Conservation (phyloP, 2,888 invertebrate genomes). For the Xestobium rufovillosum region DNA sequence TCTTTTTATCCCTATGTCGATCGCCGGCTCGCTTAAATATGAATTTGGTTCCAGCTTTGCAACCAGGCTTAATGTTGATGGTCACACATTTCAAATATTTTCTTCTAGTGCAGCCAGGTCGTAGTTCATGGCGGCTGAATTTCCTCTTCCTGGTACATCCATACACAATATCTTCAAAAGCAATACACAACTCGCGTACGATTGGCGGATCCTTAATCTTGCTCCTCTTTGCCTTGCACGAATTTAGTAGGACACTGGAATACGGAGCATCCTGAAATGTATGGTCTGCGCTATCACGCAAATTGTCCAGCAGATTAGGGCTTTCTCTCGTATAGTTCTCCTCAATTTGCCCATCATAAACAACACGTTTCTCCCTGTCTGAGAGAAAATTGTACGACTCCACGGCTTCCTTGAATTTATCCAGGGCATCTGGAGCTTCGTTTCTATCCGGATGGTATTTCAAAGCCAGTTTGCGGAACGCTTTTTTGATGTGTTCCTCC, state of each 20-base stretch:
- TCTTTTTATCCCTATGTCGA: conserved; percentile 85
- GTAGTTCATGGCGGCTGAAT: conserved; percentile 84
- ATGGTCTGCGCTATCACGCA: no score
- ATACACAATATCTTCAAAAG: conserved; percentile 85
- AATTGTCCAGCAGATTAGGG: no score
- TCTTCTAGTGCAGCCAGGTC: conserved; percentile 73
- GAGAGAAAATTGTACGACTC: conserved; percentile 97
- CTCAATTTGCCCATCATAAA: conserved; percentile 89
- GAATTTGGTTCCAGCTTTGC: conserved; percentile 97
- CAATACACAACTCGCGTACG: conserved; percentile 87
- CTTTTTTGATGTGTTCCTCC: conserved; percentile 97
- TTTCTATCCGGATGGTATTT: conserved; percentile 99
- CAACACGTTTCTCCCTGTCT: conserved; percentile 91
- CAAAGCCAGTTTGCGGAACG: conserved; percentile 90
- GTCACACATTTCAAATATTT: conserved; percentile 93
- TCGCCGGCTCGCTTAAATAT: conserved; percentile 97
- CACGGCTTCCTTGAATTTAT: conserved; percentile 92
- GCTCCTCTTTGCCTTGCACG: conserved; percentile 60
- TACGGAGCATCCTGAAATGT: no score
- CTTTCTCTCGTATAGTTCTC: conserved; percentile 81
- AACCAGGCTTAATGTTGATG: conserved; percentile 93
- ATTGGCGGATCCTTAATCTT: conserved; percentile 84
- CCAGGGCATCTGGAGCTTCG: conserved; percentile 89
- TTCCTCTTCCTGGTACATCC: conserved; percentile 99
- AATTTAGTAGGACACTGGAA: no score